Evolutionary conservation across 2,113 vertebrate species (phyloP), one percentile per base, ranked within the genome.

Genomic region (Balaeniceps rex): DNA sequence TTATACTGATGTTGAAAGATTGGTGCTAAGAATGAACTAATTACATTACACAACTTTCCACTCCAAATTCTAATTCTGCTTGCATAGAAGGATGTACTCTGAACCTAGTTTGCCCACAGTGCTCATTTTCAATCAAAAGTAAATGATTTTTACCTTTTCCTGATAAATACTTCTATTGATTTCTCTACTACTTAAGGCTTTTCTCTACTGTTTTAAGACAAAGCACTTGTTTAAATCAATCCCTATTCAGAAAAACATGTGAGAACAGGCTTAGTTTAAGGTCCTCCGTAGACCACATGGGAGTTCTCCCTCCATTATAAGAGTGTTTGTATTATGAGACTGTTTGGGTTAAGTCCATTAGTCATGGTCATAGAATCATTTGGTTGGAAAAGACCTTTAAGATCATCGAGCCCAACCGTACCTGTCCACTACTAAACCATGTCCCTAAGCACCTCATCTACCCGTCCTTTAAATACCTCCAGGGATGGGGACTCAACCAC

Each of bases 81-180:
- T 51, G 7, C 3, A 3, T 17, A 36, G 69, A 75, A 83, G 28
- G 47, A 49, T 44, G 11, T 24, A 24, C 61, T 75, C 58, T 65
- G 54, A 94, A 84, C 36, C 15, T 49, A 26, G 34, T 84, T 92
- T 75, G 57, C 31, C 31, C 19, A 38, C 1, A 14, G 44, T 74
- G 9, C 79, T 95, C 0, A 11, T 87, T 89, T 61, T 69, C 69
- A 89, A 82, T 91, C 31, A 72, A 76, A 93, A 88, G 44, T 71
- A 92, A 75, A 42, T 65, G 36, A 42, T 61, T 91, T 95, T 91
- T 77, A 36, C 29, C 40, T 88, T 91, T 82, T 78, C 31, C 19
- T 94, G 57, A 89, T 92, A 94, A 97, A 85, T 46, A 29, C 8
- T 82, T 89, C 31, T 93, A 78, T 94, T 95, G 88, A 87, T 92